Evolutionary conservation across 2,113 vertebrate species (phyloP).

Genomic region (Corythaixoides concolor): DNA sequence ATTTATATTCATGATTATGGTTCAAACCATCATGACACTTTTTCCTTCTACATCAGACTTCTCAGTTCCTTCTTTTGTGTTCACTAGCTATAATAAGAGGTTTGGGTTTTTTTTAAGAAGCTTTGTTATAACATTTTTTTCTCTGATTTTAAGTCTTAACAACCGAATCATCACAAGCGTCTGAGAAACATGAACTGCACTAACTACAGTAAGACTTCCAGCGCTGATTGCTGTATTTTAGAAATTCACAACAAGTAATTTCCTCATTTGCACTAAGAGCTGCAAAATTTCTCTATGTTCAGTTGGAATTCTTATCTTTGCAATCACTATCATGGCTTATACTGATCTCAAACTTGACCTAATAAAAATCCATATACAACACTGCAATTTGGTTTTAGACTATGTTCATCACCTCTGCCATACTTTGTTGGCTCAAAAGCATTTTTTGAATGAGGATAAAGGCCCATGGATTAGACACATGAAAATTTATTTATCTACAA

Average conservation of each 20-base stretch:
- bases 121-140: background rate
- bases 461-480: background rate
- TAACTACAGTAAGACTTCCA: background rate
- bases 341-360: background rate
- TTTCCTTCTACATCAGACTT: background rate
- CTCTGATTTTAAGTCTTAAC: background rate
- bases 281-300: background rate
- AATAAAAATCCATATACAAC: background rate
- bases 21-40: background rate
- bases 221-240: background rate
- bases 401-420: background rate
- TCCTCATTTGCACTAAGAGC: background rate
- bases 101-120: background rate
- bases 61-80: background rate
- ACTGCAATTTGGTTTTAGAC: background rate
- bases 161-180: background rate
- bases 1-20: conserved; percentile 9
- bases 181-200: background rate
- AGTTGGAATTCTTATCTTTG: background rate
- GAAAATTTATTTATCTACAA: background rate
- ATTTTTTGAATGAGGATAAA: background rate
- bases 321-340: background rate
- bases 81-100: background rate
- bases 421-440: background rate
- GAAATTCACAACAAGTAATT: background rate